A percentile compares a stretch with the other conserved stretches of the same genome.
phyloP scores from a whole-genome alignment of 2,888 invertebrate genomes.

The Resseliella maxima region DNA sequence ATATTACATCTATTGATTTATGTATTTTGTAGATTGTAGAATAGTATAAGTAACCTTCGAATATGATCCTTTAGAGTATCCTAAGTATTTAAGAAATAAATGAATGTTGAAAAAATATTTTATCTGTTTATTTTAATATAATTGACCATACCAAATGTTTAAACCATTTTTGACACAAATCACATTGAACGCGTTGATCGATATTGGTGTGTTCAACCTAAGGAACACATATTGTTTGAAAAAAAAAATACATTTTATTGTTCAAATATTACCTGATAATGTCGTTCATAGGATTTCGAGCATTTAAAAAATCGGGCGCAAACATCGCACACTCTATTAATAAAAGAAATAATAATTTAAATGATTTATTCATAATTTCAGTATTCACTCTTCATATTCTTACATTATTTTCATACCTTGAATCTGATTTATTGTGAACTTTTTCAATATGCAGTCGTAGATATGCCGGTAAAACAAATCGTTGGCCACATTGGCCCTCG shows the following conservation, averaged over 20 bases:
- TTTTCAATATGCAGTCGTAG: constrained; percentile 29
- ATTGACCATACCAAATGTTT: constrained; percentile 43
- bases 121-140: too few relatives aligned
- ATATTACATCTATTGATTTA: too few relatives aligned
- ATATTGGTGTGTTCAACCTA: constrained; percentile 17
- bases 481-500: constrained; percentile 22
- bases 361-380: not conserved
- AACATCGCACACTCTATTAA: constrained; percentile 22
- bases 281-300: constrained; percentile 48
- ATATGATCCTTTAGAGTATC: constrained; percentile 42
- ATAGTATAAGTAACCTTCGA: not conserved
- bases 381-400: too few relatives aligned
- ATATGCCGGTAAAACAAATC: constrained; percentile 47
- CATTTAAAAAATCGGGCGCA: constrained; percentile 48
- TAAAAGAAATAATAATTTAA: not conserved
- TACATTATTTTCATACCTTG: constrained; percentile 23
- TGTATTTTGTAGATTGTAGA: too few relatives aligned
- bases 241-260: too few relatives aligned
- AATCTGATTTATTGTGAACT: constrained; percentile 35
- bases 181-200: constrained; percentile 53
- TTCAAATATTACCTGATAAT: constrained; percentile 23
- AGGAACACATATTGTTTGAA: too few relatives aligned
- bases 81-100: too few relatives aligned
- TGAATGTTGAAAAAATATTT: too few relatives aligned
- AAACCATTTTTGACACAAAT: constrained; percentile 49